Evolutionary conservation across 2,113 vertebrate genomes (phyloP).

Genomic region (Vidua macroura): DNA sequence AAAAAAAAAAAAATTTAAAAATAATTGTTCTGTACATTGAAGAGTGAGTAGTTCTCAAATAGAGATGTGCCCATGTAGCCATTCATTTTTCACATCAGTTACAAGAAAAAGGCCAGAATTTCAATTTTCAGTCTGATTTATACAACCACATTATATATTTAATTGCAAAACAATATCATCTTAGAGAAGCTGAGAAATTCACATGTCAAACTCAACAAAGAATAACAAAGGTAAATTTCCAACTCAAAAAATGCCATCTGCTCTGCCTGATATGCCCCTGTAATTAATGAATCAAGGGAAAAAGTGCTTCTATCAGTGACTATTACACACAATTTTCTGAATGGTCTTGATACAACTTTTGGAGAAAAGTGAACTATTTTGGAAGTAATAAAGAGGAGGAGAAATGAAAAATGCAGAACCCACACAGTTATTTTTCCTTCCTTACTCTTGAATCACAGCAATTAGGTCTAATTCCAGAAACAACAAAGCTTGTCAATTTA

Average conservation of each 20-base stretch:
- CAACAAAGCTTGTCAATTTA: background rate
- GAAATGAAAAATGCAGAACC: background rate
- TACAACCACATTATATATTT: background rate
- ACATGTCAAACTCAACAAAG: background rate
- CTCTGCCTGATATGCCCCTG: background rate
- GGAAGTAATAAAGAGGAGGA: background rate
- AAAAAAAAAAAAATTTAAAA: background rate
- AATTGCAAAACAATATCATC: background rate
- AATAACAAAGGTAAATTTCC: conserved; percentile 17
- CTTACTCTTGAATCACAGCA: background rate
- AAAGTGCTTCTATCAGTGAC: background rate
- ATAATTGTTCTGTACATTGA: background rate
- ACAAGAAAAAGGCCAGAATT: background rate
- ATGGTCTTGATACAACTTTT: background rate
- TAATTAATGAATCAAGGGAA: background rate
- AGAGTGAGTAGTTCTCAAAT: background rate
- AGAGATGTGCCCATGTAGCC: background rate
- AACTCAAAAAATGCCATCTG: conserved; percentile 2
- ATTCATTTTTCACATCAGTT: background rate
- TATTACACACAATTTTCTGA: background rate
- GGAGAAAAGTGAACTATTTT: background rate
- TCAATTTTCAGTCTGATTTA: background rate
- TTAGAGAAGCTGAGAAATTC: background rate
- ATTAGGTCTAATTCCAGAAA: background rate
- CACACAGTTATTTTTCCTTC: background rate